A percentile compares a stretch with the other conserved stretches of the same genome.
Conservation (phyloP, 2,797 vertebrate genomes). For the Aeoliscus strigatus region DNA sequence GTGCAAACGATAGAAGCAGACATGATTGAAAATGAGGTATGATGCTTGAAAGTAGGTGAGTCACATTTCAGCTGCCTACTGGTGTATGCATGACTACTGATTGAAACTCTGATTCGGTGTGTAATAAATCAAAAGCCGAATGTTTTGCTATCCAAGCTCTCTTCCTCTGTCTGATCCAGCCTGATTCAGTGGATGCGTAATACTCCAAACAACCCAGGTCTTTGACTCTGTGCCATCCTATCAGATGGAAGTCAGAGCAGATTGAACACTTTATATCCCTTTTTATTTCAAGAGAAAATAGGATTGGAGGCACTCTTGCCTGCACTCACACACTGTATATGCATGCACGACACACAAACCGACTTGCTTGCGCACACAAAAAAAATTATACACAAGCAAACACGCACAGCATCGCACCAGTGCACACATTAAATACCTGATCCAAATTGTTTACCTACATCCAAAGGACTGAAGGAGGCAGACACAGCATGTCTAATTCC, state of each 20-base stretch:
- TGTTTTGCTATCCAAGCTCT: constrained; percentile 28
- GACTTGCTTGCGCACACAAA: neutral
- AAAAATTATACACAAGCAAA: neutral
- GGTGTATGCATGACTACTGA: constrained; percentile 24
- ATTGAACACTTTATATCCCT: constrained; percentile 1
- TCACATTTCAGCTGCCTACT: constrained; percentile 36
- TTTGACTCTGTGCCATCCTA: constrained; percentile 34
- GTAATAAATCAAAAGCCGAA: constrained; percentile 47
- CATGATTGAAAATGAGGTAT: constrained; percentile 44
- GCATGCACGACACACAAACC: neutral
- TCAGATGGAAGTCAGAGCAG: constrained; percentile 20
- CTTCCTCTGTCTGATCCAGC: constrained; percentile 14
- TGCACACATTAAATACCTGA: constrained; percentile 7
- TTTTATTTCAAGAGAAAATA: constrained; percentile 8
- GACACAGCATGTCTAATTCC: constrained; percentile 43
- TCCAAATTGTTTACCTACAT: constrained; percentile 39
- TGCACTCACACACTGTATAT: constrained; percentile 3
- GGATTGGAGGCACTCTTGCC: constrained; percentile 28
- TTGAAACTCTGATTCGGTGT: constrained; percentile 26
- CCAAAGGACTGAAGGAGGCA: constrained; percentile 32
- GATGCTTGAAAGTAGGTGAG: constrained; percentile 31
- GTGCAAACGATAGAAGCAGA: constrained; percentile 9
- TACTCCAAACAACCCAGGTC: constrained; percentile 45
- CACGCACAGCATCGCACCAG: constrained; percentile 6
- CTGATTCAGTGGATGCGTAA: constrained; percentile 31